Evolutionary conservation across 1,140 invertebrate species (phyloP).

Genomic region (Pollicipes pollicipes): DNA sequence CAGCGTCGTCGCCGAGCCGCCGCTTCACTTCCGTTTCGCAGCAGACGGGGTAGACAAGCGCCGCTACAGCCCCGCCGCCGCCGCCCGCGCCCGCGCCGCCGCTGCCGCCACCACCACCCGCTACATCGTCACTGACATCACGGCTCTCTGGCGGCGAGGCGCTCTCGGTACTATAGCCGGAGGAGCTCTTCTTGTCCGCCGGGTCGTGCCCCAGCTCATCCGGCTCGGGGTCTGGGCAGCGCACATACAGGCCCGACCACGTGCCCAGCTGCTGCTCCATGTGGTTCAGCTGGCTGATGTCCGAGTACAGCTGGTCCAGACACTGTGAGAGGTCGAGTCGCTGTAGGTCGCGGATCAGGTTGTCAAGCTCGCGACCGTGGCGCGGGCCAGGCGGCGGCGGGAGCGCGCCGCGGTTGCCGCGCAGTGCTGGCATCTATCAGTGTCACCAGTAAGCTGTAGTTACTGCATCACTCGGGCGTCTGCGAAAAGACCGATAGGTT

Average conservation of each 20-base stretch:
- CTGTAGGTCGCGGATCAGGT: neutral
- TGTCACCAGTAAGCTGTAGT: neutral
- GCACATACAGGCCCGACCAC: neutral
- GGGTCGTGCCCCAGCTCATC: neutral
- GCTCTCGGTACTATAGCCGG: constrained; percentile 2
- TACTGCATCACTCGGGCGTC: neutral
- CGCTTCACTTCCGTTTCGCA: too few species aligned
- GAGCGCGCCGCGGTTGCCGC: neutral
- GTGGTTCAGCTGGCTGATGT: neutral
- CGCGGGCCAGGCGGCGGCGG: too few species aligned
- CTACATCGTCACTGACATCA: neutral
- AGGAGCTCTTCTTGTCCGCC: constrained; percentile 4
- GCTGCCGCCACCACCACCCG: neutral
- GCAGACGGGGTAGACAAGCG: neutral
- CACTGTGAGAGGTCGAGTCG: neutral
- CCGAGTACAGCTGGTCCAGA: neutral
- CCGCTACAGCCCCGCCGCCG: neutral
- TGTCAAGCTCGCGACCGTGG: neutral
- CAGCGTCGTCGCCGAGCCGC: neutral
- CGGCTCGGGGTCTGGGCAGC: neutral
- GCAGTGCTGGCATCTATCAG: neutral
- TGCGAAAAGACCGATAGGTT: neutral
- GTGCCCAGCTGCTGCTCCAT: neutral
- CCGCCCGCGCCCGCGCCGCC: neutral
- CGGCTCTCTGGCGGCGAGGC: neutral